Percentiles rank a stretch among this genome's conserved stretches.
Evolutionary conservation across 1,140 invertebrate species (phyloP).

Genomic region (Arion vulgaris): DNA sequence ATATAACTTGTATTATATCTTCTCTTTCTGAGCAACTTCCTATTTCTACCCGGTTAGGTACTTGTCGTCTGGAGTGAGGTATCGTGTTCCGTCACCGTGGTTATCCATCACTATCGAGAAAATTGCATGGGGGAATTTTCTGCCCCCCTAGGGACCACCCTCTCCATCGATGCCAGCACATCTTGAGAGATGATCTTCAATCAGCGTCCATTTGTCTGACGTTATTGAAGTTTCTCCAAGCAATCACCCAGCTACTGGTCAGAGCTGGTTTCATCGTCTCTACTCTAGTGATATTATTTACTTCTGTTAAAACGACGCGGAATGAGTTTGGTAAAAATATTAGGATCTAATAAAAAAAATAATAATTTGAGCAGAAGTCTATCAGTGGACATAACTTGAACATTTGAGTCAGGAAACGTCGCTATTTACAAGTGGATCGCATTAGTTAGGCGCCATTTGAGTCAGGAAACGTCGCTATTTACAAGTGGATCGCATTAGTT

Average conservation of each 20-base stretch:
- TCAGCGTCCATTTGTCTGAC: constrained; percentile 27
- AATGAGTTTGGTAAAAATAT: not conserved
- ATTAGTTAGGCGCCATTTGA: constrained; percentile 10
- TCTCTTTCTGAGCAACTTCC: not conserved
- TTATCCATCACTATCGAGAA: constrained; percentile 8
- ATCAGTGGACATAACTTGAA: not conserved
- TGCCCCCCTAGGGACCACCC: not conserved
- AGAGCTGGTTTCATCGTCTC: not conserved
- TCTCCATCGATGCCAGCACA: not conserved
- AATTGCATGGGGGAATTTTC: not conserved
- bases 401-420: not conserved
- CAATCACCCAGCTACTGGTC: constrained; percentile 3
- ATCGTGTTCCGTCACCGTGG: constrained; percentile 3
- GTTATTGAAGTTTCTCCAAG: constrained; percentile 17
- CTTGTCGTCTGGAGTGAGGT: not conserved
- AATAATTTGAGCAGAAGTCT: not conserved
- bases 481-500: constrained; percentile 8
- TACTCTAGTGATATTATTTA: constrained; percentile 9
- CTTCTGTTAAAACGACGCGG: not conserved
- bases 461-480: not conserved
- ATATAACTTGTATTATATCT: not conserved
- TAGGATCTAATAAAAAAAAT: constrained; percentile 15
- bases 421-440: constrained; percentile 3
- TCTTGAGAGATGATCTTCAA: constrained; percentile 30
- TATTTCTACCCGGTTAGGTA: not conserved